Evolutionary conservation across 2,113 vertebrate genomes (phyloP), one percentile per base, ranked within the genome.

Genomic region (Ammospiza nelsoni): DNA sequence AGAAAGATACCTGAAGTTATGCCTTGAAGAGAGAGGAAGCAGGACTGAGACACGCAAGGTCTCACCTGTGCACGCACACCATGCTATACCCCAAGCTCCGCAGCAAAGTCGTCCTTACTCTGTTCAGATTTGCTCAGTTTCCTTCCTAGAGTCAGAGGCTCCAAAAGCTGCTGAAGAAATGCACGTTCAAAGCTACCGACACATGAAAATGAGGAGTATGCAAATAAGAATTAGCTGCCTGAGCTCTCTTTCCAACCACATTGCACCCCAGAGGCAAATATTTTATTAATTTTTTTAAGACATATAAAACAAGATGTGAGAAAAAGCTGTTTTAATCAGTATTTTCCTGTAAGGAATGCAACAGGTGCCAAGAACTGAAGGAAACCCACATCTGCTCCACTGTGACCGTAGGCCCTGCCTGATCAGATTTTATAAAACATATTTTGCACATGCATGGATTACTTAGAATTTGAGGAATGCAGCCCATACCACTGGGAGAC

Each of bases 391-490:
- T 92, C 75, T 96, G 95, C 71, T 93, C 39, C 73, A 55, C 57
- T 65, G 78, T 23, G 4, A 77, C 3, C 0, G 3, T 25, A 92
- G 73, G 69, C 83, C 61, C 57, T 72, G 85, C 69, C 73, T 52
- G 76, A 81, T 75, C 79, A 69, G 68, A 84, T 94, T 96, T 90
- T 93, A 73, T 72, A 91, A 90, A 77, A 68, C 8, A 14, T 92
- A 90, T 87, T 95, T 89, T 95, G 80, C 66, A 95, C 84, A 89
- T 7, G 41, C 77, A 90, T 4, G 22, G 72, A 93, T 95, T 94
- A 93, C 90, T 90, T 31, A 87, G 88, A 97, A 94, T 92, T 84
- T 59, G 23, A 96, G 93, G 95, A 97, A 97, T 96, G 96, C 73
- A 84, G 86, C 62, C 88, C 75, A 89, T 90, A 95, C 93, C 76